Evolutionary conservation across 2,888 invertebrate species (phyloP).

Genomic region (Metellina segmentata): DNA sequence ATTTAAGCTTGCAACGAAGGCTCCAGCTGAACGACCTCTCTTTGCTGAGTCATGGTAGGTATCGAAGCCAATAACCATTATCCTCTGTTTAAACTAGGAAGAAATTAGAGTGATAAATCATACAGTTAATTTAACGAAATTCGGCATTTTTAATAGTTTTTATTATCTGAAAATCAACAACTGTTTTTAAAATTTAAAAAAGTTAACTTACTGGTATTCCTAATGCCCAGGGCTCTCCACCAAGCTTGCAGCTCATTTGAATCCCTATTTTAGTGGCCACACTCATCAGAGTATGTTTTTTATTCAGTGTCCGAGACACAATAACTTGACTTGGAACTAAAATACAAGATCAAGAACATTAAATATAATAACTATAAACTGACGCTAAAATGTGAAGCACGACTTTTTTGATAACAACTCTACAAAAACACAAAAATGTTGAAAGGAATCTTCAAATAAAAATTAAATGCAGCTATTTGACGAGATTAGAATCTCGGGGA

Average conservation of each 20-base stretch:
- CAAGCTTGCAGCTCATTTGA: conserved; percentile 95
- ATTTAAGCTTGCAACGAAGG: conserved; percentile 82
- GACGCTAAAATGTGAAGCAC: not conserved
- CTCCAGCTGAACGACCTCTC: conserved; percentile 84
- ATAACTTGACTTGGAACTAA: conserved; percentile 83
- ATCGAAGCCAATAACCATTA: conserved; percentile 89
- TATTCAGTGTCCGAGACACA: conserved; percentile 83
- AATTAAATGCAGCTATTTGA: no score
- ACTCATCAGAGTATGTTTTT: conserved; percentile 85
- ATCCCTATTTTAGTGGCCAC: conserved; percentile 95
- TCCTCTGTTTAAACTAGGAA: conserved; percentile 78
- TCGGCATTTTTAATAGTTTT: not conserved
- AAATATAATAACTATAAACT: not conserved
- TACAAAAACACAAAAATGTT: no score
- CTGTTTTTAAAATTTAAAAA: not conserved
- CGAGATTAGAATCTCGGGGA: no score
- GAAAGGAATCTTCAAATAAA: no score
- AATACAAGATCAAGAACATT: conserved; percentile 70
- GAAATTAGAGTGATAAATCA: not conserved
- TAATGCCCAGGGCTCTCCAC: conserved; percentile 93
- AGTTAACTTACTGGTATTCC: conserved; percentile 84
- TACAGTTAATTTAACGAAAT: not conserved
- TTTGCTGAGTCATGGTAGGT: conserved; percentile 81
- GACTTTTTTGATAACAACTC: not conserved
- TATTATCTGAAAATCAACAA: not conserved